These are phyloP conservation scores for Antechinus flavipes DNA, from an alignment of 2,113 vertebrate genomes.

Conservation along the genomic window DNA sequence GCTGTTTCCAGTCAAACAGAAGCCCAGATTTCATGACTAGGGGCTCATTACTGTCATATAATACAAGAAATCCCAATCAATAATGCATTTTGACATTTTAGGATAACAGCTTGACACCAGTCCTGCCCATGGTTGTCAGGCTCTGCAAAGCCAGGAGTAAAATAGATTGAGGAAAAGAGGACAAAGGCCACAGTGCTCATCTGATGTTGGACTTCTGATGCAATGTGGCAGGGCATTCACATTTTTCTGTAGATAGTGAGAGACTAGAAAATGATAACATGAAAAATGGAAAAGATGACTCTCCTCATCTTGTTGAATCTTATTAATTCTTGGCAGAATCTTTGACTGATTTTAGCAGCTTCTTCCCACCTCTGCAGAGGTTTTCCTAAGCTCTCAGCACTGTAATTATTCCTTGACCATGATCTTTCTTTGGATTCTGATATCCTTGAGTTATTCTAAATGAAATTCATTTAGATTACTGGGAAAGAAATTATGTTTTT, in stretches of 20 bases:
- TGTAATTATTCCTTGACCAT: conserved; percentile 20
- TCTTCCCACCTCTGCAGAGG: rapidly evolving
- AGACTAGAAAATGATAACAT: neutral
- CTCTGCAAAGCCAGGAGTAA: neutral
- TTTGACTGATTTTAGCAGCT: neutral
- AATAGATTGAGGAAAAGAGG: conserved; percentile 15
- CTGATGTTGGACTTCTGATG: neutral
- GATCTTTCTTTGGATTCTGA: neutral
- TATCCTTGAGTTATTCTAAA: neutral
- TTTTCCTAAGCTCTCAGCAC: neutral
- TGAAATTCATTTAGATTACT: conserved; percentile 12
- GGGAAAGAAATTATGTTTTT: conserved; percentile 20
- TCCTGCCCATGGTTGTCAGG: neutral
- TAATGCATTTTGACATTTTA: conserved; percentile 51
- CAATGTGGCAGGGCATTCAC: neutral
- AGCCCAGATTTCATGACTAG: neutral
- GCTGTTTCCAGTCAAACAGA: neutral
- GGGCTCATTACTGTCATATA: conserved; percentile 31
- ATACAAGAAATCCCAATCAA: conserved; percentile 48
- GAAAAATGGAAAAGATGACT: neutral
- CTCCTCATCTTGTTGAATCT: neutral
- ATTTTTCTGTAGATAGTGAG: neutral
- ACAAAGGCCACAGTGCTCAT: conserved; percentile 24
- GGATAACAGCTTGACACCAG: conserved; percentile 18
- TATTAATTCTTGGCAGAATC: conserved; percentile 31